Evolutionary conservation across 1,140 invertebrate genomes (phyloP).

Genomic region (Linepithema humile): DNA sequence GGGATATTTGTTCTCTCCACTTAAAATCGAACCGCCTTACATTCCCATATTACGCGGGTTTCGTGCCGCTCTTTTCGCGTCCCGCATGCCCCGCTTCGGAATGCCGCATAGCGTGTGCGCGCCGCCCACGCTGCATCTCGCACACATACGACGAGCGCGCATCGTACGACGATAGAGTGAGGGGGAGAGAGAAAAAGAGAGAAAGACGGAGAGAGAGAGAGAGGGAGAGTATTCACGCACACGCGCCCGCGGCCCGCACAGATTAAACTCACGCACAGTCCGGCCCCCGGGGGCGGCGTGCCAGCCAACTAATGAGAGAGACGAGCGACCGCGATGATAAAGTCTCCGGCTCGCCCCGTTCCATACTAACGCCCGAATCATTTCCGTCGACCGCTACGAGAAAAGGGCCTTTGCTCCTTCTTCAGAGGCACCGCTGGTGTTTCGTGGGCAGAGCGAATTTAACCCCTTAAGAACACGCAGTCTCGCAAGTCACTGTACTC

Average conservation of each 20-base stretch:
- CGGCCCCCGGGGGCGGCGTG: conserved; percentile 78
- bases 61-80: conserved; percentile 59
- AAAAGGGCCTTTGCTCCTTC: conserved; percentile 23
- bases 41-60: conserved; percentile 77
- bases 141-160: conserved; percentile 50
- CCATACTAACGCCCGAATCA: conserved; percentile 43
- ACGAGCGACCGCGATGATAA: conserved; percentile 76
- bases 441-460: conserved; percentile 44
- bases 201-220: neutral
- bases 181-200: neutral
- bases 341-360: conserved; percentile 62
- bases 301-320: conserved; percentile 83
- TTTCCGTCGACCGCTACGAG: conserved; percentile 39
- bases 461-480: conserved; percentile 7
- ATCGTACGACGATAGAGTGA: conserved; percentile 22
- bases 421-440: conserved; percentile 20
- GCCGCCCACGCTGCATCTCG: conserved; percentile 73
- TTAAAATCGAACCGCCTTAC: conserved; percentile 71
- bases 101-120: conserved; percentile 75
- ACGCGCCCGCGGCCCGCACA: conserved; percentile 72
- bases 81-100: conserved; percentile 50
- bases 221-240: conserved; percentile 73
- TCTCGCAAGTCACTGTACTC: conserved; percentile 9
- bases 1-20: conserved; percentile 75
- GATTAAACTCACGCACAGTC: conserved; percentile 83